Conservation (phyloP, 1,140 invertebrate species). For the Frieseomelitta varia region DNA sequence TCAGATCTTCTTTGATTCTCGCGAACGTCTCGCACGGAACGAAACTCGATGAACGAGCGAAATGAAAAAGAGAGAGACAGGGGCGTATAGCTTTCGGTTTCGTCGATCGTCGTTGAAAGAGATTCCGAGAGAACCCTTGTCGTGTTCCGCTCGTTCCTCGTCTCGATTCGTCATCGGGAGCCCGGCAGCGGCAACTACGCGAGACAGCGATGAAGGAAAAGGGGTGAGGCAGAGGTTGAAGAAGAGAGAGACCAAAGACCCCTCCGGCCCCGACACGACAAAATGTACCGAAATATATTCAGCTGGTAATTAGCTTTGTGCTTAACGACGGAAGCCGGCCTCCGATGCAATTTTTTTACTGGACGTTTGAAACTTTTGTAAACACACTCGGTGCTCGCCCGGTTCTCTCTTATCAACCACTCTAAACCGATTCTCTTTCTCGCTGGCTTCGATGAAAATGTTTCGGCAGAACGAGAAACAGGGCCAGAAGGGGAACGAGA, state of each 20-base stretch:
- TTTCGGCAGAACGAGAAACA: constrained; percentile 39
- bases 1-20: neutral
- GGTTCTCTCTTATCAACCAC: constrained; percentile 55
- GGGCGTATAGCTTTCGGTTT: neutral
- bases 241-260: constrained; percentile 46
- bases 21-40: neutral
- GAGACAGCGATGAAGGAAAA: constrained; percentile 12
- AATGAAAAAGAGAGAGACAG: too few species aligned
- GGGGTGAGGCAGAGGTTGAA: neutral
- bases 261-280: constrained; percentile 49
- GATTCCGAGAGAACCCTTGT: neutral
- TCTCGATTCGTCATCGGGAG: constrained; percentile 37
- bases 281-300: constrained; percentile 68
- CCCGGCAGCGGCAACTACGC: neutral
- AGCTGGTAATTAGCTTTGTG: constrained; percentile 69
- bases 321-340: constrained; percentile 48
- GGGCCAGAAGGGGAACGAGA: neutral
- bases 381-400: constrained; percentile 40
- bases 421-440: constrained; percentile 43
- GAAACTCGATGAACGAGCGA: neutral
- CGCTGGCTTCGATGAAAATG: constrained; percentile 35
- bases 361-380: constrained; percentile 62
- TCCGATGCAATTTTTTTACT: constrained; percentile 58
- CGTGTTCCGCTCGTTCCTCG: constrained; percentile 28
- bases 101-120: constrained; percentile 21